Conservation (phyloP, 2,797 vertebrate genomes). For the Xiphophorus birchmanni region DNA sequence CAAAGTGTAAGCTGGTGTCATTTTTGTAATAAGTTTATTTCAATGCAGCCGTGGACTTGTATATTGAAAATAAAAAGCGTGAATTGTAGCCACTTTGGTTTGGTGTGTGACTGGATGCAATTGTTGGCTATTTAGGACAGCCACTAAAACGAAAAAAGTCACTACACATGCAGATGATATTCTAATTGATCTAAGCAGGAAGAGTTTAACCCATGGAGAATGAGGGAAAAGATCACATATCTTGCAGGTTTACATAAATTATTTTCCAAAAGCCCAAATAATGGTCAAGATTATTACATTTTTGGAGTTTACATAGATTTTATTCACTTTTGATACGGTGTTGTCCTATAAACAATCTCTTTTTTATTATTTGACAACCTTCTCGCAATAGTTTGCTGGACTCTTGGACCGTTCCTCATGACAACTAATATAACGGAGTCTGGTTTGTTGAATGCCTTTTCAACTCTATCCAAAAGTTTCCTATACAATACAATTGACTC, state of each 20-base stretch:
- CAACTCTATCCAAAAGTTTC: not conserved
- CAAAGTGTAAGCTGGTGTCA: constrained; percentile 41
- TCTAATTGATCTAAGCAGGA: no score
- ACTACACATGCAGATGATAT: not conserved
- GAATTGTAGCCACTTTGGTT: not conserved
- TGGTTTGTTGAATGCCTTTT: not conserved
- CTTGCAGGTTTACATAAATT: not conserved
- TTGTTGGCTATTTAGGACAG: not conserved
- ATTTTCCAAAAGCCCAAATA: not conserved
- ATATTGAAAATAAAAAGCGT: constrained; percentile 51
- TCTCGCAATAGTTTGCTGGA: not conserved
- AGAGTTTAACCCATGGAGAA: no score
- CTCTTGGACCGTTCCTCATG: not conserved
- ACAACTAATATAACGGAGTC: not conserved
- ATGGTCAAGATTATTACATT: not conserved
- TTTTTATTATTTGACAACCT: not conserved
- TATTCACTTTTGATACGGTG: not conserved
- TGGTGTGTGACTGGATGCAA: not conserved
- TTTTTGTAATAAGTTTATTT: constrained; percentile 19
- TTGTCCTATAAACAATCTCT: not conserved
- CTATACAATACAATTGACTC: not conserved
- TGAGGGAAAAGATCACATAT: no score
- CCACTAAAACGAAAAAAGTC: no score
- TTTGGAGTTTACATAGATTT: not conserved
- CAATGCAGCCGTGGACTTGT: constrained; percentile 31